Percentiles rank a stretch among this genome's conserved stretches.
phyloP scores from a whole-genome alignment of 2,888 invertebrate species.

The Malthinus flaveolus region DNA sequence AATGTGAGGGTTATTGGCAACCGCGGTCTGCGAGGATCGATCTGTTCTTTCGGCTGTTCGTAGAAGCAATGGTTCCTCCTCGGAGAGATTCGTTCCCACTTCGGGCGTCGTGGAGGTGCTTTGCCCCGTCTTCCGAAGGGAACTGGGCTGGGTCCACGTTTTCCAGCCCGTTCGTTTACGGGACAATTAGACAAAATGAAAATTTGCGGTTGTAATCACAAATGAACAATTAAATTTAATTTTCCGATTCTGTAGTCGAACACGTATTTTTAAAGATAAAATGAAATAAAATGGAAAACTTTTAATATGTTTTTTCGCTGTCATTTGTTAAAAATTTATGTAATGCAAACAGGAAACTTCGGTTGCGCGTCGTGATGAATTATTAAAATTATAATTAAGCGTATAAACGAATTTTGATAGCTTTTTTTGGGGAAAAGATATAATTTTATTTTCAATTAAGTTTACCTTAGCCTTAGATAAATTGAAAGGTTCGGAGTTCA shows the following conservation, averaged over 20 bases:
- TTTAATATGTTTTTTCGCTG: not conserved
- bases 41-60: conserved; percentile 38
- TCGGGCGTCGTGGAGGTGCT: conserved; percentile 39
- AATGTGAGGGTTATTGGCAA: conserved; percentile 42
- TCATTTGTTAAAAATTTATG: too few species aligned
- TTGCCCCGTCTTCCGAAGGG: conserved; percentile 25
- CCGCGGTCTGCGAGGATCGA: conserved; percentile 44
- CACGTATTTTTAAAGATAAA: conserved; percentile 7
- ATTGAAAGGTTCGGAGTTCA: conserved; percentile 2
- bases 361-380: too few species aligned
- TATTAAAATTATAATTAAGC: too few species aligned
- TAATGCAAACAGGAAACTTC: too few species aligned
- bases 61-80: conserved; percentile 47
- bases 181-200: conserved; percentile 27
- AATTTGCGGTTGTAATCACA: conserved; percentile 26
- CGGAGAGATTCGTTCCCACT: conserved; percentile 46
- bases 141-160: conserved; percentile 23
- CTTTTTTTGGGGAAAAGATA: not conserved
- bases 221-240: conserved; percentile 16
- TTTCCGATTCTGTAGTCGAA: conserved; percentile 5
- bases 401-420: not conserved
- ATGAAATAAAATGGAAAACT: conserved; percentile 9
- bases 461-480: conserved; percentile 5
- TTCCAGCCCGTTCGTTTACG: conserved; percentile 29
- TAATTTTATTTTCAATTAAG: conserved; percentile 6